Evolutionary conservation across 2,113 vertebrate genomes (phyloP), one percentile per base, ranked within the genome.

Genomic region (Tursiops truncatus): DNA sequence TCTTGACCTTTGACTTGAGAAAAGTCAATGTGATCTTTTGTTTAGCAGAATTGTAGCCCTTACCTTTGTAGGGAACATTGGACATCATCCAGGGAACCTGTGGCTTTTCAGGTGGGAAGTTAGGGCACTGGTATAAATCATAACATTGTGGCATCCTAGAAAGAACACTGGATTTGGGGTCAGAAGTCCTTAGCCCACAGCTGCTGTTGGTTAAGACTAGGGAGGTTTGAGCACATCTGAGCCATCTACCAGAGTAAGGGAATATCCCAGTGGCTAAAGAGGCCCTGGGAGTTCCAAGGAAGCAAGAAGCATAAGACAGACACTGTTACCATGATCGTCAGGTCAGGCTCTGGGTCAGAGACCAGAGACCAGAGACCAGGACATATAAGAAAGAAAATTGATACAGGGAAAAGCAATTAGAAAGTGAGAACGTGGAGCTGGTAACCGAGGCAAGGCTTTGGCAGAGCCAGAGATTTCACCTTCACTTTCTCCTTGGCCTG

Each of bases 321-420:
- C 68, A 90, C 36, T 36, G 50, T 83, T 76, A 83, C 41, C 68
- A 81, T 20, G 28, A 60, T 80, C 95, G 53, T 80, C 95, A 91
- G 58, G 65, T 41, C 92, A 96, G 74, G 26, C 15, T 84, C 33
- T 80, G n/a, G 84, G 58, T 94, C 80, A 92, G 63, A 91, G 31
- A 85, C n/a, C 63, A 84, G 58, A 38, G 38, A 38, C 38, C 38
- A 38, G 38, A 38, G 38, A 38, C 38, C 38, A 5, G 11, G 50
- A 89, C 14, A 79, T 36, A 25, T 0, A 91, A 81, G 73, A 41
- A 81, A 95, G 81, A 81, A 81, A 80, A 73, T 1, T 0, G 2
- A 71, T 56, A 87, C 5, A 21, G 20, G 33, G 83, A 68, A 96
- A 86, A 81, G 31, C 87, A 95, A 91, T 70, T 50, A 89, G 73